Evolutionary conservation across 2,113 vertebrate species (phyloP), one percentile per base, ranked within the genome.

Genomic region (Prochilodus magdalenae): DNA sequence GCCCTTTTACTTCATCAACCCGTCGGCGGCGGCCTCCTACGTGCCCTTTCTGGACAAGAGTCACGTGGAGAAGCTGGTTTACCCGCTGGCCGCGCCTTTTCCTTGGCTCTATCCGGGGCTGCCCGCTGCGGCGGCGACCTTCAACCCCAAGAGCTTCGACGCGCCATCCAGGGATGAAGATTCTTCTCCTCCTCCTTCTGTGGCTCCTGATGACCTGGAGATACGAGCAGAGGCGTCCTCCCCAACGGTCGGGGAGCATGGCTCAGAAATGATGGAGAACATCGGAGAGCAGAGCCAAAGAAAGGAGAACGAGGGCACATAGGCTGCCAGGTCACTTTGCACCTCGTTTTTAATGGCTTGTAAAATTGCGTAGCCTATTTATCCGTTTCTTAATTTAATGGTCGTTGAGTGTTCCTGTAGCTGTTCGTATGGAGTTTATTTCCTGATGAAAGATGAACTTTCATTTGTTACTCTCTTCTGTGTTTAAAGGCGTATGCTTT

Each of bases 1-100:
- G 93, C 97, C 97, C 75, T 95, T 96, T 88, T 96, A 95, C 87
- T 96, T 98, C 93, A 96, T 97, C 87, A 96, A 96, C 89, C 94
- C 97, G 1, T 95, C 97, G 0, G 95, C 96, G 0, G 95, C 96
- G 70, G 95, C 96, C 33, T 95, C 95, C 36, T 93, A 97, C 88
- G 94, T 97, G 94, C 96, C 97, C 74, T 91, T 96, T 85, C 92
- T 98, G 89, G 96, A 97, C 83, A 97, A 96, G 82, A 92, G 90
- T 86, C 89, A 92, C 90, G 89, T 96, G 87, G 97, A 98, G 63
- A 97, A 96, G 86, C 95, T 94, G 82, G 91, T 97, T 82, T 97
- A 95, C 87, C 96, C 95, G 10, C 88, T 94, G 0, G 89, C 91
- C 0, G 92, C 91, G 11, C 96, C 96, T 0, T 95, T 97, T 87